Evolutionary conservation across 2,797 vertebrate genomes (phyloP).

Genomic region (Aphelocoma californica): DNA sequence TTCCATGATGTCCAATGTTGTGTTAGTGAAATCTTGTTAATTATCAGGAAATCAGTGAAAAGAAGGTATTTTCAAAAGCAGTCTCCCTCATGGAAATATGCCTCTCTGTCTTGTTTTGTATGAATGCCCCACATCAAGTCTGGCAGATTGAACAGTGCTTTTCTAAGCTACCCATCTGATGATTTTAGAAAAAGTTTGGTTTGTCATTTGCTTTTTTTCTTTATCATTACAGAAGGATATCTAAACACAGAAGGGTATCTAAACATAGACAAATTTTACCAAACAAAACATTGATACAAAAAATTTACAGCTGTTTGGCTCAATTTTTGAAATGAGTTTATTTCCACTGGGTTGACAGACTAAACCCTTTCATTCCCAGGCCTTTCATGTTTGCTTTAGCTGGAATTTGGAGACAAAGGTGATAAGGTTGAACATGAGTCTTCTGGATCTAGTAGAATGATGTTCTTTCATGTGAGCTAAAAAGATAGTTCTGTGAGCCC

Average conservation of each 20-base stretch:
- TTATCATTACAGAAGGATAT: background rate
- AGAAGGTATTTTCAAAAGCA: background rate
- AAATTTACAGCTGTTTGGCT: rapidly evolving
- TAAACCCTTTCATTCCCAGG: background rate
- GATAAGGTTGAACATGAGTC: background rate
- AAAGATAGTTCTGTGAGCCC: background rate
- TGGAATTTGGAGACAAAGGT: background rate
- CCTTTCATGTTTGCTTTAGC: background rate
- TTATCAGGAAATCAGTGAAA: background rate
- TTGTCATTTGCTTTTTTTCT: background rate
- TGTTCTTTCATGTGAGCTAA: background rate
- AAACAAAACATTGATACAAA: background rate
- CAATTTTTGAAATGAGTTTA: background rate
- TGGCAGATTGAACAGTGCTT: background rate
- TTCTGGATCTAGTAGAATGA: background rate
- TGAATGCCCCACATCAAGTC: background rate
- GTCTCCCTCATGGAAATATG: background rate
- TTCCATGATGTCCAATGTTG: background rate
- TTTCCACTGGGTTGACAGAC: background rate
- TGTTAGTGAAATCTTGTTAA: background rate
- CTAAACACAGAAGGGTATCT: background rate
- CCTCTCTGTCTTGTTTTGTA: background rate
- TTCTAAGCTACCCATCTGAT: background rate
- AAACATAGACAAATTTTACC: background rate
- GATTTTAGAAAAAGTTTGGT: background rate